These are phyloP conservation scores for Poecilia gillii DNA, from an alignment of 2,797 vertebrate species.

Conservation along the genomic window DNA sequence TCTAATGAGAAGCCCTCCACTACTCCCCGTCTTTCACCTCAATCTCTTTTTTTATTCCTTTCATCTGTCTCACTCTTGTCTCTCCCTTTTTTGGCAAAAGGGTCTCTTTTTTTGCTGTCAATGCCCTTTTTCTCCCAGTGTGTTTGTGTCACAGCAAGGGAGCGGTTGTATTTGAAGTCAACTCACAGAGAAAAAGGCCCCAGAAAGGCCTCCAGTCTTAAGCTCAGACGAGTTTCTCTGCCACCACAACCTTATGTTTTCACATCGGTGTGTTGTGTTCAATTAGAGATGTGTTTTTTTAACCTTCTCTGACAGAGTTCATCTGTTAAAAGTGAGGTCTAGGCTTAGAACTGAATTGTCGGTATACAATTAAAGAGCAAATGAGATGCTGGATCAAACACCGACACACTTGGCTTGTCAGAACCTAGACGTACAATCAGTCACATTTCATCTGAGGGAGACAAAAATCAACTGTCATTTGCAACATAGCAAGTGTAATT, in stretches of 20 bases:
- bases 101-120: conserved; percentile 44
- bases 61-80: conserved; percentile 52
- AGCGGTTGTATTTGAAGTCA: conserved; percentile 70
- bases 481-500: conserved; percentile 25
- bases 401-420: conserved; percentile 25
- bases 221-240: conserved; percentile 38
- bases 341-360: conserved; percentile 36
- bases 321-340: conserved; percentile 28
- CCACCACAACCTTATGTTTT: conserved; percentile 34
- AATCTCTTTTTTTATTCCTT: conserved; percentile 50
- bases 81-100: conserved; percentile 14
- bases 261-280: conserved; percentile 37
- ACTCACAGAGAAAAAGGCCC: conserved; percentile 59
- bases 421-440: conserved; percentile 29
- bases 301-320: conserved; percentile 39
- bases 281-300: conserved; percentile 52
- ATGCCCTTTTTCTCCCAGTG: conserved; percentile 56
- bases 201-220: conserved; percentile 51
- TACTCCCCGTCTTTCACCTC: conserved; percentile 56
- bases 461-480: conserved; percentile 38
- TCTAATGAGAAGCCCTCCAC: conserved; percentile 73
- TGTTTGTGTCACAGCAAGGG: conserved; percentile 49
- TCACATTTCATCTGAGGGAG: conserved; percentile 42
- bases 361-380: conserved; percentile 18
- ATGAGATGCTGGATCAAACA: conserved; percentile 38